Evolutionary conservation across 2,888 invertebrate species (phyloP), one percentile per base, ranked within the genome.

Genomic region (Drosophila nr. medialis): DNA sequence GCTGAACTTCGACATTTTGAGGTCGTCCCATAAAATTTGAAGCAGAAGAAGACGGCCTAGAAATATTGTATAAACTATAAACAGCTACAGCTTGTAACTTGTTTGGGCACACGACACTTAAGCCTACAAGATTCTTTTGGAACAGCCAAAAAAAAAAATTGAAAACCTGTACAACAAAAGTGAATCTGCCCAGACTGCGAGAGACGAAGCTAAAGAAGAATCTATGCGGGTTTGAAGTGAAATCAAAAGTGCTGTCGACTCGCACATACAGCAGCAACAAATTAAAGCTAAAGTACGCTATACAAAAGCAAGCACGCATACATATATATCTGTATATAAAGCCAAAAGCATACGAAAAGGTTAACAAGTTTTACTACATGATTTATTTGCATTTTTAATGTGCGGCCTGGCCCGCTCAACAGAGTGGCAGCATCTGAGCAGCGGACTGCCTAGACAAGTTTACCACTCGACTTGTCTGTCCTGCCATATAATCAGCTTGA

Each of bases 351-450:
- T 77, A 81, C 61, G 83, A 87, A 91, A 91, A 91, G 91, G 91
- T 91, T 91, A 91, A 91, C 91, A 86, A 90, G 91, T 91, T 91
- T 91, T 89, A 82, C 80, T 88, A 89, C 82, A 86, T 89, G 86
- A 88, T 89, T 90, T 88, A 90, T 91, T 88, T 86, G 86, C 86
- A 88, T 90, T 88, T 86, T 83, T 83, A 86, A 85, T 88, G 81
- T 82, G 77, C 83, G 65, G 79, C 71, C 67, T 61, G 64, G 82
- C 75, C 74, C 45, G 81, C 64, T 72, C 60, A 56, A 72, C 75
- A 61, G 67, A 75, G 79, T 67, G 70, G 75, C 72, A 56, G 75
- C 77, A 70, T 48, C 74, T 45, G 49, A 50, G 32, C 58, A 50
- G 51, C 55, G 61, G 68, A 71, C 82, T 71, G 80, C 80, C 83